Evolutionary conservation across 2,888 invertebrate genomes (phyloP).

Genomic region (Torymus auratus): DNA sequence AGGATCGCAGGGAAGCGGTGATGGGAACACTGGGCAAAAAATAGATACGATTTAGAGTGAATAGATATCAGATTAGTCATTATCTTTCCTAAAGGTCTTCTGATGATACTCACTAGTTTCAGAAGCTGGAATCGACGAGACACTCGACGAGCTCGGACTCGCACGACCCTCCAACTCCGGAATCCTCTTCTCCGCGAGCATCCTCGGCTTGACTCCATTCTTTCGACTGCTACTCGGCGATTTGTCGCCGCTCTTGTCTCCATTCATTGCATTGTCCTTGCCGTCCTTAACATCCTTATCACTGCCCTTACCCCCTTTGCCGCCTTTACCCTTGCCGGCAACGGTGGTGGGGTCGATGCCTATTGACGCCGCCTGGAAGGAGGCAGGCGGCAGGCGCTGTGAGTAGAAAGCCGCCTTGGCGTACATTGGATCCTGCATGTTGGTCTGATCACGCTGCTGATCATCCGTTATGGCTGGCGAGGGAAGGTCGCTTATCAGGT

Average conservation of each 20-base stretch:
- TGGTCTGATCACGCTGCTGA: slow-evolving; percentile 61
- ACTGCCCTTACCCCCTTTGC: slow-evolving; percentile 60
- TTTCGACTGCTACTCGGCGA: background rate
- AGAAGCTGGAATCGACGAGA: slow-evolving; percentile 6
- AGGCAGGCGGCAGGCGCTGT: slow-evolving; percentile 71
- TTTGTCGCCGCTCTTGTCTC: background rate
- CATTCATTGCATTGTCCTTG: background rate
- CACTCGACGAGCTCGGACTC: slow-evolving; percentile 17
- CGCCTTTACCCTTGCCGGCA: background rate
- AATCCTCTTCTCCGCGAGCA: slow-evolving; percentile 50
- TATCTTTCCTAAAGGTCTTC: too few relatives aligned
- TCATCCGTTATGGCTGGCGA: slow-evolving; percentile 74
- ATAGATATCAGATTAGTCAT: too few relatives aligned
- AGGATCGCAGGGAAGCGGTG: too few relatives aligned
- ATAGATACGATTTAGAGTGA: too few relatives aligned
- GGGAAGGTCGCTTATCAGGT: slow-evolving; percentile 80
- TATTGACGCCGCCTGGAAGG: slow-evolving; percentile 64
- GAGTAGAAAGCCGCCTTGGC: slow-evolving; percentile 72
- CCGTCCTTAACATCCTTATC: slow-evolving; percentile 28
- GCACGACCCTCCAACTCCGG: slow-evolving; percentile 53
- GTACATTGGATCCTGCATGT: slow-evolving; percentile 70
- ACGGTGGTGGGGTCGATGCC: too few relatives aligned
- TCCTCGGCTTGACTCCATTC: slow-evolving; percentile 11
- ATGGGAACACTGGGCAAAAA: too few relatives aligned
- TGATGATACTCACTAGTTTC: slow-evolving; percentile 33